Conservation (phyloP, 2,797 vertebrate genomes). For the Orestias chungarensis region DNA sequence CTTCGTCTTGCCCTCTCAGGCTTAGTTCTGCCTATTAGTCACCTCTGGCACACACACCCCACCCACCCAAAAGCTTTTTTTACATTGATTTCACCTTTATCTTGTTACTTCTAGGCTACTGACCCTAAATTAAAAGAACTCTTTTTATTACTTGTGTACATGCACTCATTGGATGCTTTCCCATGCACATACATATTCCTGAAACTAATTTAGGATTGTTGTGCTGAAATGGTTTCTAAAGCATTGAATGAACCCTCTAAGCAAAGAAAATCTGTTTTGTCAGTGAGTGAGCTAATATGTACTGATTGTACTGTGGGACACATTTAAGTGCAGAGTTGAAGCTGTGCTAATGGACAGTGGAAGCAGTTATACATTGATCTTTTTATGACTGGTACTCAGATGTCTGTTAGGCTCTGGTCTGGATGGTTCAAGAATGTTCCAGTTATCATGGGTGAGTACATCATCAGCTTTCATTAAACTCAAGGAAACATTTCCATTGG, state of each 20-base stretch:
- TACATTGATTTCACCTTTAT: conserved; percentile 66
- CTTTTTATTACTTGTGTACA: conserved; percentile 63
- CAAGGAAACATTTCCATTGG: too few species aligned
- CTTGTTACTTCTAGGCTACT: conserved; percentile 71
- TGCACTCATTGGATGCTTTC: conserved; percentile 20
- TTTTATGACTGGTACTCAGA: conserved; percentile 33
- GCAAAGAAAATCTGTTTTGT: conserved; percentile 58
- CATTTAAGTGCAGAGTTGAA: conserved; percentile 54
- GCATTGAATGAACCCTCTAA: conserved; percentile 30
- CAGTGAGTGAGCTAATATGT: conserved; percentile 49
- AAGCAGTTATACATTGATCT: conserved; percentile 59
- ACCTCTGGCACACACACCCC: neutral
- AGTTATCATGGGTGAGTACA: conserved; percentile 13
- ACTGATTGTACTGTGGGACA: conserved; percentile 44
- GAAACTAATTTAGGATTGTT: conserved; percentile 50
- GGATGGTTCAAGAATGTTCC: conserved; percentile 15
- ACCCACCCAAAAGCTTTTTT: conserved; percentile 30
- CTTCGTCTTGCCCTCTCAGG: conserved; percentile 45
- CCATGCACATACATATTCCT: conserved; percentile 6
- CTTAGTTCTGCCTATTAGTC: conserved; percentile 29
- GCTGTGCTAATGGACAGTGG: conserved; percentile 66
- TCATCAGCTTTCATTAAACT: conserved; percentile 1
- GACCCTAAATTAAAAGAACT: conserved; percentile 71
- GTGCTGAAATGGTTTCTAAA: conserved; percentile 54
- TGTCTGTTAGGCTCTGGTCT: conserved; percentile 25